Evolutionary conservation across 2,888 invertebrate genomes (phyloP).

Genomic region (Camponotus fellah): DNA sequence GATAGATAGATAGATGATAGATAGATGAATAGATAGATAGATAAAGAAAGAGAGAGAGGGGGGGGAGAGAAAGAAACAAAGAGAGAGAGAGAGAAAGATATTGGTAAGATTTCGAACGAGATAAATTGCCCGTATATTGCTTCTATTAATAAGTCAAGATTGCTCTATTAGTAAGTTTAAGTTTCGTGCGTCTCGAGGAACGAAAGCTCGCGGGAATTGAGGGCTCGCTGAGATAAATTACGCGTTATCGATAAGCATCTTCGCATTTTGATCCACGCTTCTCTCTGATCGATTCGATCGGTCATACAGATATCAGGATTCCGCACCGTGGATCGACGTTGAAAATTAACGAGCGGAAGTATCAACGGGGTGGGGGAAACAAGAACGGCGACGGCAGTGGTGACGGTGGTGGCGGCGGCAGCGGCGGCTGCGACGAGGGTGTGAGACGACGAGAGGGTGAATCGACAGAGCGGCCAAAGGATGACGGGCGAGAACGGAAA

Average conservation of each 20-base stretch:
- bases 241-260: conserved; percentile 26
- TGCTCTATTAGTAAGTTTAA: not conserved
- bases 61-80: too few species aligned
- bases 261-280: conserved; percentile 13
- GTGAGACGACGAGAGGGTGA: conserved; percentile 41
- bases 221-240: not conserved
- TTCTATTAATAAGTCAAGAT: conserved; percentile 11
- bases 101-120: not conserved
- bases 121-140: not conserved
- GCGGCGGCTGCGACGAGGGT: conserved; percentile 28
- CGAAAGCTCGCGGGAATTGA: not conserved
- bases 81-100: not conserved
- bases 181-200: not conserved
- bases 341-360: conserved; percentile 68
- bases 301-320: conserved; percentile 70
- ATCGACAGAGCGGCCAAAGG: conserved; percentile 64
- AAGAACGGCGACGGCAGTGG: conserved; percentile 57
- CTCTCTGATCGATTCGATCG: conserved; percentile 27
- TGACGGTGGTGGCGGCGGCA: not conserved
- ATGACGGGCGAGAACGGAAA: conserved; percentile 85
- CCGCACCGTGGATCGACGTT: conserved; percentile 66
- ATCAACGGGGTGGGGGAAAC: conserved; percentile 49
- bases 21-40: too few species aligned
- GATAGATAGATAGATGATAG: too few species aligned
- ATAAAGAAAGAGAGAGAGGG: too few species aligned